Percentiles rank a stretch among this genome's conserved stretches.
Conservation (phyloP, 2,797 vertebrate genomes). For the Serranus cabrilla region DNA sequence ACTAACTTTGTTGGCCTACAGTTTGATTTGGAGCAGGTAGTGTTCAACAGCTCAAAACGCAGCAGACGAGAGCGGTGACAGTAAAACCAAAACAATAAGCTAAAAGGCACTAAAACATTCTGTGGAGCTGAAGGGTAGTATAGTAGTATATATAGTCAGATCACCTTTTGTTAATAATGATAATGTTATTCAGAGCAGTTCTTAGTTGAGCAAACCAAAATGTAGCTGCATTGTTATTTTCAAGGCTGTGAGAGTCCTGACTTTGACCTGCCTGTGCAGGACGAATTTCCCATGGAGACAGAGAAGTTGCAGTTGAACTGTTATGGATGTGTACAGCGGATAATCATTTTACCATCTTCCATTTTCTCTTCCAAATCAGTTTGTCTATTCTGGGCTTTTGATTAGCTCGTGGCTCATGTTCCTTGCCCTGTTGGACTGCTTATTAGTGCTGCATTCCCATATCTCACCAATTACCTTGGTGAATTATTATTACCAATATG, state of each 20-base stretch:
- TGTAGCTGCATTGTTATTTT: constrained; percentile 1
- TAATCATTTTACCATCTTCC: neutral
- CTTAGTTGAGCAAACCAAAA: constrained; percentile 1
- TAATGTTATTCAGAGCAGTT: constrained; percentile 9
- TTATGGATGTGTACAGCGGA: neutral
- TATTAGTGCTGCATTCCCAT: neutral
- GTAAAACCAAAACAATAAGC: constrained; percentile 37
- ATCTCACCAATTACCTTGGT: constrained; percentile 9
- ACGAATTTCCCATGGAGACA: neutral
- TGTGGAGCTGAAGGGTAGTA: too few species aligned
- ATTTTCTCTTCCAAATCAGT: constrained; percentile 12
- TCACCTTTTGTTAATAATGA: neutral
- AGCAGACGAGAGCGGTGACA: neutral
- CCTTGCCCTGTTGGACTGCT: neutral
- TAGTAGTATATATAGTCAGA: neutral
- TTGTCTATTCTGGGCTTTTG: neutral
- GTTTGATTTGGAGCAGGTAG: constrained; percentile 23
- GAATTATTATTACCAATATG: constrained; percentile 1
- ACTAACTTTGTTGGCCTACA: constrained; percentile 24
- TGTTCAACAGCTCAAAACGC: constrained; percentile 20
- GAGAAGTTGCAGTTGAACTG: neutral
- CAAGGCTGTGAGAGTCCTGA: neutral
- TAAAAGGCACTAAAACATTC: constrained; percentile 6
- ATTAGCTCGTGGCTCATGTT: constrained; percentile 14
- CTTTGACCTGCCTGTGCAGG: neutral